Conservation (phyloP, 2,113 vertebrate species). For the Ascaphus truei region DNA sequence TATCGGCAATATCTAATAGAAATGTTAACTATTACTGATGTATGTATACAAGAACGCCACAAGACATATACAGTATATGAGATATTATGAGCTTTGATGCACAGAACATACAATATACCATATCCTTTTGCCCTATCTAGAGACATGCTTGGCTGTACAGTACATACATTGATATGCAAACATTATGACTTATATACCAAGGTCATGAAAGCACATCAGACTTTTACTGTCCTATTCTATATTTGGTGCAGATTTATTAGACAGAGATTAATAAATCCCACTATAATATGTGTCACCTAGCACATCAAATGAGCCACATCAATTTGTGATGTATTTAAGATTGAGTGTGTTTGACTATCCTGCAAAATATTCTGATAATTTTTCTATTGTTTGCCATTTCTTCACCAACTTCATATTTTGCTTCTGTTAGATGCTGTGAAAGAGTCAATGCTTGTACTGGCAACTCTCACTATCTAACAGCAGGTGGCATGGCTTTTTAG, state of each 20-base stretch:
- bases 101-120: too few species aligned
- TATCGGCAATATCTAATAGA: too few species aligned
- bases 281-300: not conserved
- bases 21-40: too few species aligned
- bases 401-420: conserved; percentile 17
- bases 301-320: conserved; percentile 1
- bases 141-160: too few species aligned
- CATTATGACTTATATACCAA: too few species aligned
- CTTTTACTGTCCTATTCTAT: too few species aligned
- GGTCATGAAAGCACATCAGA: too few species aligned
- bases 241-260: conserved; percentile 10
- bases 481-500: conserved; percentile 52
- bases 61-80: too few species aligned
- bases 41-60: too few species aligned
- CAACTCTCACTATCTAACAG: conserved; percentile 23
- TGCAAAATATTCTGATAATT: conserved; percentile 14
- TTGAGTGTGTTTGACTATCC: not conserved
- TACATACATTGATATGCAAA: too few species aligned
- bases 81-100: too few species aligned
- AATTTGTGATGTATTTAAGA: not conserved
- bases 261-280: conserved; percentile 8
- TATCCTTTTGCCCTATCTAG: too few species aligned
- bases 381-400: conserved; percentile 21
- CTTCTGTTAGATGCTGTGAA: conserved; percentile 22
- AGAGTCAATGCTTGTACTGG: conserved; percentile 20